These are phyloP conservation scores for Horisme vitalbata DNA, from an alignment of 2,888 invertebrate genomes.

Conservation along the genomic window DNA sequence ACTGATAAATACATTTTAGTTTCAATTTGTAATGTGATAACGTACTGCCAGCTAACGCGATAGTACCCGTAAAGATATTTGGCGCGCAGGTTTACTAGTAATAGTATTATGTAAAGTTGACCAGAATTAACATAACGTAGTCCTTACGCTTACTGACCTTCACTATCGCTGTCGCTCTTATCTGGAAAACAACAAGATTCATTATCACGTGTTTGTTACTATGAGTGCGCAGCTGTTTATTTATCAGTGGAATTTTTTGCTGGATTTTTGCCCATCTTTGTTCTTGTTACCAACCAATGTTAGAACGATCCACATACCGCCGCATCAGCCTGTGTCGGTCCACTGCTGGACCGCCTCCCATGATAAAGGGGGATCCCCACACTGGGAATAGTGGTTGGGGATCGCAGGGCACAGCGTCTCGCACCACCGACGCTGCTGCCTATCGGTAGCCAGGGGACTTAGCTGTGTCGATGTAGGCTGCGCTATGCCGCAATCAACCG, in stretches of 20 bases:
- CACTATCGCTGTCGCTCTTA: constrained; percentile 97
- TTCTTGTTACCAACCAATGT: background rate
- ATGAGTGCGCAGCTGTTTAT: background rate
- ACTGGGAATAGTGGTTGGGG: no score
- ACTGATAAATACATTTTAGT: no score
- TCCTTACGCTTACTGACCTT: constrained; percentile 89
- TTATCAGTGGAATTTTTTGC: background rate
- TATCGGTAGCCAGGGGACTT: no score
- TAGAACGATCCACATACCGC: background rate
- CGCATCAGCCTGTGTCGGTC: no score
- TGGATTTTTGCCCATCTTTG: background rate
- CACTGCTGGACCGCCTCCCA: no score
- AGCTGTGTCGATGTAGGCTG: no score
- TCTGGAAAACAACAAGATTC: constrained; percentile 82
- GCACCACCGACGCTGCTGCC: no score
- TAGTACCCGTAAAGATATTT: constrained; percentile 20
- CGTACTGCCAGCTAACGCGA: no score
- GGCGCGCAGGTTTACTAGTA: constrained; percentile 26
- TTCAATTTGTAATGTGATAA: no score
- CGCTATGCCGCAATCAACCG: no score
- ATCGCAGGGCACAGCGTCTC: no score
- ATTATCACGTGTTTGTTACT: constrained; percentile 1
- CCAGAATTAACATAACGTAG: constrained; percentile 78
- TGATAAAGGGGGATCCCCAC: no score
- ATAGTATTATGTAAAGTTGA: constrained; percentile 78